A percentile compares a stretch with the other conserved stretches of the same genome.
Evolutionary conservation across 2,888 invertebrate species (phyloP).

Genomic region (Hypomecis atomaria): DNA sequence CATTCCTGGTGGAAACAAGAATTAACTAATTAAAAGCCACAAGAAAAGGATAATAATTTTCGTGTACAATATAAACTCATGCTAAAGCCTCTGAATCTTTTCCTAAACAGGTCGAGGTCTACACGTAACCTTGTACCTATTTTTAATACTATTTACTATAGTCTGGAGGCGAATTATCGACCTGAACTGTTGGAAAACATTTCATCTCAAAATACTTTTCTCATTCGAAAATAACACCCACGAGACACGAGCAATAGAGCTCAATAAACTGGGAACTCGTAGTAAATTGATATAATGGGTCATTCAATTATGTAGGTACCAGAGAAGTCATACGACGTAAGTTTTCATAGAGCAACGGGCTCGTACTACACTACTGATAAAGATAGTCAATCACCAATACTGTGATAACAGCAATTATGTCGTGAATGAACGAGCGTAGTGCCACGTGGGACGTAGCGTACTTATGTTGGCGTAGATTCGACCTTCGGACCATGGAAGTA

Average conservation of each 20-base stretch:
- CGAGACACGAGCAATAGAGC: not conserved
- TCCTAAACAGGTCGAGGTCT: too few relatives aligned
- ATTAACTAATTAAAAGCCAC: too few relatives aligned
- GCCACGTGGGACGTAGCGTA: conserved; percentile 18
- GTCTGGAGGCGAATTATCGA: too few relatives aligned
- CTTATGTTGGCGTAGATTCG: conserved; percentile 3
- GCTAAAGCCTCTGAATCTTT: too few relatives aligned
- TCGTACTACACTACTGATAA: conserved; percentile 14
- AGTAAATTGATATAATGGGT: conserved; percentile 4
- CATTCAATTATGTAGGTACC: not conserved
- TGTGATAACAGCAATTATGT: conserved; percentile 24
- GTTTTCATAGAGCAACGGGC: not conserved
- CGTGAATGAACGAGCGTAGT: conserved; percentile 33
- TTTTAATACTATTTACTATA: too few relatives aligned
- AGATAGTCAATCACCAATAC: conserved; percentile 13
- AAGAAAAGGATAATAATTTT: too few relatives aligned
- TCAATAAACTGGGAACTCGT: not conserved
- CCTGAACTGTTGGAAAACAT: too few relatives aligned
- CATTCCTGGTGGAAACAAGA: too few relatives aligned
- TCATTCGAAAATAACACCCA: too few relatives aligned
- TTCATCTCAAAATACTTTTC: too few relatives aligned
- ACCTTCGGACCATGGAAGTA: not conserved
- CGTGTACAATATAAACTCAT: too few relatives aligned
- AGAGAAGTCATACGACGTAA: not conserved
- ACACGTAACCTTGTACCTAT: too few relatives aligned